phyloP scores from a whole-genome alignment of 2,888 invertebrate species.

The Hydroisotoma schaefferi region DNA sequence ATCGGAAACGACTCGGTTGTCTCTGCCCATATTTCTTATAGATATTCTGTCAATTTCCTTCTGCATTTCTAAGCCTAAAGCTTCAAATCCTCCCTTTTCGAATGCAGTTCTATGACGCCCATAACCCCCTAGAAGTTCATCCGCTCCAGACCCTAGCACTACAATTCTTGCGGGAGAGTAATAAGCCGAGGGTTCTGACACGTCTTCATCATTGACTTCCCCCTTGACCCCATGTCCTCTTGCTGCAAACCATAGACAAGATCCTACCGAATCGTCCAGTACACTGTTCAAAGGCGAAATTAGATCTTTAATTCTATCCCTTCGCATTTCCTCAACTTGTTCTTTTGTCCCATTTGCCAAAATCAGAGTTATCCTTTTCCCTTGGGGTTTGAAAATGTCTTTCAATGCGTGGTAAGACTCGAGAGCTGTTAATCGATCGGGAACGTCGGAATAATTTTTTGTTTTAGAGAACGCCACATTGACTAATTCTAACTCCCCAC shows the following conservation, averaged over 20 bases:
- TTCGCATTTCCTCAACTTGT: constrained; percentile 62
- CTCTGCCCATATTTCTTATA: constrained; percentile 85
- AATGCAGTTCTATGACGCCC: constrained; percentile 45
- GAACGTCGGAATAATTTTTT: constrained; percentile 25
- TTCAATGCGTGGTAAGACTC: constrained; percentile 32
- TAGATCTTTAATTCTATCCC: constrained; percentile 65
- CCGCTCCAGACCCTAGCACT: constrained; percentile 66
- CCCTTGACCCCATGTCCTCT: constrained; percentile 62
- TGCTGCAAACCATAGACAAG: constrained; percentile 95
- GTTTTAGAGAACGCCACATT: constrained; percentile 78
- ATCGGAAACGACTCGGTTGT: constrained; percentile 88
- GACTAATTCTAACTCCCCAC: constrained; percentile 76
- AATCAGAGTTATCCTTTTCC: constrained; percentile 35
- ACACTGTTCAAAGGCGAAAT: constrained; percentile 82
- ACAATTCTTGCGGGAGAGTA: constrained; percentile 60
- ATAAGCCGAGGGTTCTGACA: not conserved
- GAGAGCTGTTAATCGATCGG: constrained; percentile 42
- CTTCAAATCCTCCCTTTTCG: constrained; percentile 54
- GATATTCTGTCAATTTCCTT: constrained; percentile 83
- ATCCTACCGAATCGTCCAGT: constrained; percentile 92
- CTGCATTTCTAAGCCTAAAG: constrained; percentile 62
- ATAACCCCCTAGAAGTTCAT: constrained; percentile 67
- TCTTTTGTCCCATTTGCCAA: constrained; percentile 64
- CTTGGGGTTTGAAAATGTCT: constrained; percentile 23
- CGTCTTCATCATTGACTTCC: constrained; percentile 2